Evolutionary conservation across 37 sponge, comb jelly and placozoan species (phyloP).

Genomic region (Tethya wilhelma): DNA sequence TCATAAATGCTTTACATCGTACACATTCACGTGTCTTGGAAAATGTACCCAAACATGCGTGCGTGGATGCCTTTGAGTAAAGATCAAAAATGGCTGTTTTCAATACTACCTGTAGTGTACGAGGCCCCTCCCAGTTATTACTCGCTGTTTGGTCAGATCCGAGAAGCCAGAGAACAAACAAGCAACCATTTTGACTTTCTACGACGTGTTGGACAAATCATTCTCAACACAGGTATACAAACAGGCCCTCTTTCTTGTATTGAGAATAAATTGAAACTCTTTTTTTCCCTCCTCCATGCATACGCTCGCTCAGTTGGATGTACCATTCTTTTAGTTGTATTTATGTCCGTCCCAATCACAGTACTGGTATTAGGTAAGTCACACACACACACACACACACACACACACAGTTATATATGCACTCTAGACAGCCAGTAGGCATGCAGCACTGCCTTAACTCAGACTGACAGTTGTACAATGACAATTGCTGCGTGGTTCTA

Average conservation of each 20-base stretch:
- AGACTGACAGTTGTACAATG: too few species aligned
- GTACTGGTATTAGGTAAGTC: slow-evolving; percentile 56
- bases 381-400: background rate
- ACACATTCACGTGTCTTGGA: too few species aligned
- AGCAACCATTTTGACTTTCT: slow-evolving; percentile 34
- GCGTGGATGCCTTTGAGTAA: too few species aligned
- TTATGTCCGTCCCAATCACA: slow-evolving; percentile 61
- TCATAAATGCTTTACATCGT: too few species aligned
- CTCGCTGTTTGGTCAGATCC: slow-evolving; percentile 51
- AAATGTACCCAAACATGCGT: too few species aligned
- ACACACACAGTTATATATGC: too few species aligned
- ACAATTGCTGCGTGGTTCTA: too few species aligned
- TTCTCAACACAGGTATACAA: slow-evolving; percentile 45
- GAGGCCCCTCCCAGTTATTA: slow-evolving; percentile 56
- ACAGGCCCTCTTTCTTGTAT: background rate
- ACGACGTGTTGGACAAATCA: slow-evolving; percentile 24
- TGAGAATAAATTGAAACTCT: background rate
- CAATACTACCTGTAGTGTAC: too few species aligned
- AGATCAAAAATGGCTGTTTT: too few species aligned
- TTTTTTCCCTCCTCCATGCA: background rate
- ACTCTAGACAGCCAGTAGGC: too few species aligned
- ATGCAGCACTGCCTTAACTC: too few species aligned
- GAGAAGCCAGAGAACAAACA: slow-evolving; percentile 39
- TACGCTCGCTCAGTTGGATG: slow-evolving; percentile 31
- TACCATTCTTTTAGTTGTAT: slow-evolving; percentile 31